phyloP scores from a whole-genome alignment of 2,113 vertebrate genomes.

The Aphyosemion australe region DNA sequence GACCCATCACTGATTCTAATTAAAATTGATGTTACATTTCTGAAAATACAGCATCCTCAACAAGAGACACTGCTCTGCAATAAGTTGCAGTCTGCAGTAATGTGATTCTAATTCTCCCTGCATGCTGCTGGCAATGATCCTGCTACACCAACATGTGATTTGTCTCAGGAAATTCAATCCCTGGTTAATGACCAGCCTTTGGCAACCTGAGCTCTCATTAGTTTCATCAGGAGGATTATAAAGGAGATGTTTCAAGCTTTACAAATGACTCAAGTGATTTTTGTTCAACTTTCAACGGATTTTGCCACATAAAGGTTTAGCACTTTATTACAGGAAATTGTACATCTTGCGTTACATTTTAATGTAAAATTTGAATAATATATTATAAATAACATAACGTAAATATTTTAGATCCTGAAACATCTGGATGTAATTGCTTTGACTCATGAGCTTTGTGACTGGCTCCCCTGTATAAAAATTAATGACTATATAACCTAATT shows the following conservation, averaged over 20 bases:
- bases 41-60: neutral
- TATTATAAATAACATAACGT: too few species aligned
- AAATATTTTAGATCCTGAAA: too few species aligned
- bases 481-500: too few species aligned
- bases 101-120: conserved; percentile 15
- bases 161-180: conserved; percentile 25
- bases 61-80: conserved; percentile 3
- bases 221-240: conserved; percentile 16
- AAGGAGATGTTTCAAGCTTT: conserved; percentile 18
- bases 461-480: too few species aligned
- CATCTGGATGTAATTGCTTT: too few species aligned
- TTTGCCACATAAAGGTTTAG: neutral
- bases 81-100: conserved; percentile 23
- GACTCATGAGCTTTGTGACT: too few species aligned
- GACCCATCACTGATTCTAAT: neutral
- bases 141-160: conserved; percentile 27
- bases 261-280: conserved; percentile 21
- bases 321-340: neutral
- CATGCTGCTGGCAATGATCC: conserved; percentile 16
- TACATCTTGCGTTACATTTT: neutral
- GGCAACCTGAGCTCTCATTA: conserved; percentile 40
- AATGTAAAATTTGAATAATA: too few species aligned
- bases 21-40: neutral
- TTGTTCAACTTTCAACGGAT: conserved; percentile 1
- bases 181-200: conserved; percentile 45